phyloP scores from a whole-genome alignment of 2,888 invertebrate genomes.

The Cephonodes hylas region DNA sequence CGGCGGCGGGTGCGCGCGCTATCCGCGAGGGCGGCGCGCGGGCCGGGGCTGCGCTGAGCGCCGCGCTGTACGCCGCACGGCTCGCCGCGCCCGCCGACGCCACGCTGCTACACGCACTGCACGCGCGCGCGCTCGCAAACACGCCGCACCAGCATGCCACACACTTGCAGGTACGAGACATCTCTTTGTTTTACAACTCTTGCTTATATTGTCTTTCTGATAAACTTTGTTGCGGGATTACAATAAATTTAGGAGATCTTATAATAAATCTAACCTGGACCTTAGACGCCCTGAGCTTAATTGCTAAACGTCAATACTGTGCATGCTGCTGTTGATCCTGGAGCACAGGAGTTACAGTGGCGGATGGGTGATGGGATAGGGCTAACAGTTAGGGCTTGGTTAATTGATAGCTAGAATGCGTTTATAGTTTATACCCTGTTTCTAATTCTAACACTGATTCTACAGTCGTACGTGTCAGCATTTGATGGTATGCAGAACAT shows the following conservation, averaged over 20 bases:
- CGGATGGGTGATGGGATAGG: no score
- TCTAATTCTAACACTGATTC: not conserved
- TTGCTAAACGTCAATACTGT: no score
- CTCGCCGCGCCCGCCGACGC: slow-evolving; percentile 29
- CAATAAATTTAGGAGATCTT: no score
- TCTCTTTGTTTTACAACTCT: not conserved
- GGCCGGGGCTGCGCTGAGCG: slow-evolving; percentile 25
- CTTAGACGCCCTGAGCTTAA: no score
- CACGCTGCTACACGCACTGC: slow-evolving; percentile 40
- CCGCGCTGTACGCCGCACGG: slow-evolving; percentile 61
- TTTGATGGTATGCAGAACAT: slow-evolving; percentile 86
- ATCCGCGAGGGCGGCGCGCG: slow-evolving; percentile 35
- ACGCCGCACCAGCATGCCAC: slow-evolving; percentile 47
- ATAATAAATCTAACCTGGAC: no score
- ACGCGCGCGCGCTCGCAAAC: slow-evolving; percentile 51
- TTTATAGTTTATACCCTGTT: no score
- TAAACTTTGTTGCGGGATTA: no score
- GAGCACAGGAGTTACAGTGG: no score
- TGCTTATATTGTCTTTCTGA: no score
- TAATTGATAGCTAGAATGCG: no score
- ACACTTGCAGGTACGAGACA: not conserved
- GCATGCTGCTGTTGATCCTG: no score
- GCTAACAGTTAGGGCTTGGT: no score
- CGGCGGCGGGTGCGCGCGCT: slow-evolving; percentile 38
- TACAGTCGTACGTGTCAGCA: slow-evolving; percentile 84